Conservation (phyloP, 2,113 vertebrate genomes). For the Climacteris rufus region DNA sequence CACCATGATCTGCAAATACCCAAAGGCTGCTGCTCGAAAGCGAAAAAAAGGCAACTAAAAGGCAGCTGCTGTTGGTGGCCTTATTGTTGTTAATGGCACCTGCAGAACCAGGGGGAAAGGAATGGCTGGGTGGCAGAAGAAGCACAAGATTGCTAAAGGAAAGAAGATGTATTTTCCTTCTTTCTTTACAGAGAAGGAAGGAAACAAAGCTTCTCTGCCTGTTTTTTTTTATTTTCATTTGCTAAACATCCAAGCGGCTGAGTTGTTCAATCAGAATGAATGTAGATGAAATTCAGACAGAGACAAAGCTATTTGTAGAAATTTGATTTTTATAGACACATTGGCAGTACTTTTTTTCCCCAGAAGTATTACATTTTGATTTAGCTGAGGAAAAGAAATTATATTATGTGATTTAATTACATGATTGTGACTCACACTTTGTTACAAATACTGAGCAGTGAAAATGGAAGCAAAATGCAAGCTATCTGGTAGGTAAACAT, state of each 20-base stretch:
- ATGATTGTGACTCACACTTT: background rate
- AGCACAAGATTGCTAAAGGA: background rate
- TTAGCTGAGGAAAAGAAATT: background rate
- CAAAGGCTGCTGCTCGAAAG: background rate
- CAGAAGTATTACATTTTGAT: background rate
- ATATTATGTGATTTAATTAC: background rate
- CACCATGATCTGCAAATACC: background rate
- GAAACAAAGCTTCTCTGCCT: background rate
- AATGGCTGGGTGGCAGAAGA: background rate
- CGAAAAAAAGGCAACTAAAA: background rate
- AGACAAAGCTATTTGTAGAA: background rate
- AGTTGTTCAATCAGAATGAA: background rate
- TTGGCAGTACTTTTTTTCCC: background rate
- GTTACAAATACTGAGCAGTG: background rate
- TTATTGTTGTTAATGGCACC: background rate
- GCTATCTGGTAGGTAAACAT: slow-evolving; percentile 18
- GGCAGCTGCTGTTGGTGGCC: background rate
- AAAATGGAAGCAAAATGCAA: slow-evolving; percentile 21
- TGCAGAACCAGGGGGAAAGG: background rate
- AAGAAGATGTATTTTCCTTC: background rate
- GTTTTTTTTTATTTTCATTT: background rate
- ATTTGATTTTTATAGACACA: background rate
- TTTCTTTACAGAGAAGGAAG: background rate
- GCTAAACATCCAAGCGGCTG: background rate
- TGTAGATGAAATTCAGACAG: background rate